Conservation (phyloP, 2,797 vertebrate genomes). For the Pempheris klunzingeri region DNA sequence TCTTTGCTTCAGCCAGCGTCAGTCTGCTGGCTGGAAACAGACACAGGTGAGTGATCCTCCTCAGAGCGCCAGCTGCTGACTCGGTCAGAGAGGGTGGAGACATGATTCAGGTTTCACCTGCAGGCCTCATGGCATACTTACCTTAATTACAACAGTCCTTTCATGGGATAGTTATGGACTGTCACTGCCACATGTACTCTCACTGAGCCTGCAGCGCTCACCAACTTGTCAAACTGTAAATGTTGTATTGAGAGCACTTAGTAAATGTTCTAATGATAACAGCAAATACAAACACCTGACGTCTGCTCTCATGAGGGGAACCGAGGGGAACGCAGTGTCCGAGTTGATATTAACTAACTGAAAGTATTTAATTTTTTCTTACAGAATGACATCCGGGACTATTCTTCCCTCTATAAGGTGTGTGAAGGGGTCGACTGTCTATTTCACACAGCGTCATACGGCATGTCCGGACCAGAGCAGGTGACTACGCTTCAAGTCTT, state of each 20-base stretch:
- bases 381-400: slow-evolving; percentile 92
- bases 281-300: background rate
- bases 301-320: no score
- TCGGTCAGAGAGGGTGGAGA: slow-evolving; percentile 64
- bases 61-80: slow-evolving; percentile 75
- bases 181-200: background rate
- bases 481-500: slow-evolving; percentile 73
- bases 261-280: background rate
- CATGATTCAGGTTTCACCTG: slow-evolving; percentile 80
- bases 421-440: slow-evolving; percentile 92
- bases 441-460: slow-evolving; percentile 93
- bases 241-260: background rate
- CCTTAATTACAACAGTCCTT: slow-evolving; percentile 65
- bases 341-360: background rate
- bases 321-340: no score
- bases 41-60: slow-evolving; percentile 74
- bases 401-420: slow-evolving; percentile 86
- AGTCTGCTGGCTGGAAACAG: slow-evolving; percentile 63
- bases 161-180: slow-evolving; percentile 29
- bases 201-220: slow-evolving; percentile 24
- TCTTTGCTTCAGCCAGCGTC: slow-evolving; percentile 21
- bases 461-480: slow-evolving; percentile 94
- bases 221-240: slow-evolving; percentile 3
- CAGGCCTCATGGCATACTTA: slow-evolving; percentile 57
- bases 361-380: slow-evolving; percentile 21